Evolutionary conservation across 2,888 invertebrate genomes (phyloP).

Genomic region (Eubasilissa splendida): DNA sequence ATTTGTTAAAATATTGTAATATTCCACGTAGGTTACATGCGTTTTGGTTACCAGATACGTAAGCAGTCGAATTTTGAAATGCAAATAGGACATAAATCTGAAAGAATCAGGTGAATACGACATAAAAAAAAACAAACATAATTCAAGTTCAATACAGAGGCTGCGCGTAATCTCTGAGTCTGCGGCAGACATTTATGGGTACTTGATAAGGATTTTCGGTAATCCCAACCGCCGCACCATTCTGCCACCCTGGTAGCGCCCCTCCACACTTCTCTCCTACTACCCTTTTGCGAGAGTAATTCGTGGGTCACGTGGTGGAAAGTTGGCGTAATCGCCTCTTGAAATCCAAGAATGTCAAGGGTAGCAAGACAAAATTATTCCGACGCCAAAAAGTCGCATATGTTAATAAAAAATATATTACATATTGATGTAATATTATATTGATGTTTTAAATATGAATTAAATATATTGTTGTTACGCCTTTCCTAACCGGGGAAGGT

Average conservation of each 20-base stretch:
- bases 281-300: slow-evolving; percentile 14
- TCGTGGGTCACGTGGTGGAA: slow-evolving; percentile 2
- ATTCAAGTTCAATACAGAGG: slow-evolving; percentile 3
- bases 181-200: slow-evolving; percentile 11
- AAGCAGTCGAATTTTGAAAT: background rate
- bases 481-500: too few species aligned
- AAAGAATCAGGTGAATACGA: slow-evolving; percentile 4
- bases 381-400: too few species aligned
- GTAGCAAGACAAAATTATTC: background rate
- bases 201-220: slow-evolving; percentile 18
- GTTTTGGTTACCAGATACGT: background rate
- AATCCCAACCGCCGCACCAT: background rate
- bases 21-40: too few species aligned
- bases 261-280: background rate
- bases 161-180: background rate
- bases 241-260: background rate
- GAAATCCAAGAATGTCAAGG: background rate
- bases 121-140: slow-evolving; percentile 1
- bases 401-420: too few species aligned
- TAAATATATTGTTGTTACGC: too few species aligned
- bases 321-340: slow-evolving; percentile 22
- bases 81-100: slow-evolving; percentile 1
- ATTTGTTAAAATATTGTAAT: too few species aligned
- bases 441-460: too few species aligned
- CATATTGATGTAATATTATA: too few species aligned